Evolutionary conservation across 2,888 invertebrate species (phyloP), one percentile per base, ranked within the genome.

Genomic region (Conchocele bisecta): DNA sequence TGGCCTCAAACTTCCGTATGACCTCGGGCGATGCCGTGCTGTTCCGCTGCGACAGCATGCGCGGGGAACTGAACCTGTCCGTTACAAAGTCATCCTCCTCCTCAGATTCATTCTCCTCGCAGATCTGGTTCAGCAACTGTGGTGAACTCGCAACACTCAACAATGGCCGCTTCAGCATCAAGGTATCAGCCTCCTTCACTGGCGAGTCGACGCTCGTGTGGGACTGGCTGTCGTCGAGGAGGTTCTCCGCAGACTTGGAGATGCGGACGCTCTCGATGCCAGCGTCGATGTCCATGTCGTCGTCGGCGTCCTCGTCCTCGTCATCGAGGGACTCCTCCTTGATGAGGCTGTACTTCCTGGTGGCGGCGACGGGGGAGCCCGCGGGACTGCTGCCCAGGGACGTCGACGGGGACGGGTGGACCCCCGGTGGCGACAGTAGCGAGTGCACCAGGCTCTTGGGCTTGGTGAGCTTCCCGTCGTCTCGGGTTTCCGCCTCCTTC

Each of bases 311-410:
- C 74, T 86, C 83, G 68, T 86, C 85, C 60, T 92, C 96, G 56
- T 92, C 96, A 86, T 97, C 97, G 88, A 96, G 95, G 86, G 97
- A 97, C 84, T 97, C 97, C 90, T 98, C 98, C 83, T 96, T 95
- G 24, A 97, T 97, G 85, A 97, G 96, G 87, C 96, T 96, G 92
- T 97, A 97, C 89, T 97, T 97, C 56, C 97, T 93, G 26, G 94
- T 94, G 56, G 96, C 93, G 93, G 94, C 42, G 41, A 46, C 26
- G 2, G 53, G 26, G 11, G 44, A 17, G 35, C 41, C 37, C 7
- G 75, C 67, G 7, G 83, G 80, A 53, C 79, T 79, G 29, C 72
- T 58, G 9, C 64, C 54, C 9, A 70, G 42, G n/a, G 81, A 68
- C 13, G 82, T 66, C 3, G 79, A 77, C 3, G 86, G 79, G 29